Base-by-base conservation (phyloP, 2,113 vertebrate species). In the Eurypyga helias region DNA sequence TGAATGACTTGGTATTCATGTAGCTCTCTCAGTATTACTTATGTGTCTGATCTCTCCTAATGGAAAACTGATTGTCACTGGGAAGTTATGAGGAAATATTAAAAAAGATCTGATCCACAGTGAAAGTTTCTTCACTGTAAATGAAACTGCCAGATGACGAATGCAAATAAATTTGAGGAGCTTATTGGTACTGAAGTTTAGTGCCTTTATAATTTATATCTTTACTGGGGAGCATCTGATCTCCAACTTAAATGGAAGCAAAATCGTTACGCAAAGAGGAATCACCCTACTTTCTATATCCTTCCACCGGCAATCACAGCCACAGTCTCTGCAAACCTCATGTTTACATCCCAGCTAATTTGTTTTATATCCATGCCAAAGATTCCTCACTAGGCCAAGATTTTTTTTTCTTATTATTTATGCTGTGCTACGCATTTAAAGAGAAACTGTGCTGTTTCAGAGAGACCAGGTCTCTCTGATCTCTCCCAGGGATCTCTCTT, bases 1-100 rank as follows among this genome's bases (percentile, higher is more conserved):
- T 96, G 95, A 97, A 91, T 69, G 89, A 94, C 94, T 98, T 97
- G 95, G 97, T 97, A 97, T 98, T 97, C 97, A 96, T 73, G 90
- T 13, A 49, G 84, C 95, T 91, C 90, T 58, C 96, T 95, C 94
- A 65, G 84, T 87, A 89, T 97, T 96, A 97, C 97, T 95, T 97
- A 94, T 80, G 93, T 83, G 93, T 95, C 97, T 97, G 95, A 96
- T 97, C 97, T 97, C 93, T 77, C 92, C 94, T 97, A 97, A 97
- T 95, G 93, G 96, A 95, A 96, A 96, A 77, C 87, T 97, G 95
- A 97, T 97, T 95, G 93, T 95, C 94, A 65, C 89, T 60, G 84
- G 87, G 87, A 98, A 97, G 90, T 97, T 97, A 96, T 82, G 95
- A 94, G 95, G 91, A 97, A 97, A 96, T 96, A 97, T 94, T 93